phyloP scores from a whole-genome alignment of 2,888 invertebrate genomes.

The Spodoptera picta region DNA sequence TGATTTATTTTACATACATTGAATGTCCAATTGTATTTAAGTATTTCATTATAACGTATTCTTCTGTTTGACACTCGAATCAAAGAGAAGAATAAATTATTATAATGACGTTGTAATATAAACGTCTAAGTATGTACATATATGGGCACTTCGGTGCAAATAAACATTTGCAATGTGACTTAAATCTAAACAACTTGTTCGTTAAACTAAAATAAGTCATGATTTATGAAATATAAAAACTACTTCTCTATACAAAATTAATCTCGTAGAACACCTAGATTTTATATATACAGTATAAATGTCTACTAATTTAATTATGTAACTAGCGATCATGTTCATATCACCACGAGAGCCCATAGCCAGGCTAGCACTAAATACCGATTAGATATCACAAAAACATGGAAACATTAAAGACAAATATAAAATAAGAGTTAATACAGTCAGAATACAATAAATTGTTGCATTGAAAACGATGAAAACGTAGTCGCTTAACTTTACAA shows the following conservation, averaged over 20 bases:
- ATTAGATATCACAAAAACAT: constrained; percentile 64
- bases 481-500: constrained; percentile 28
- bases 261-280: constrained; percentile 59
- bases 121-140: constrained; percentile 62
- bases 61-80: constrained; percentile 35
- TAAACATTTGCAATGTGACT: constrained; percentile 66
- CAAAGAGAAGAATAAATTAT: constrained; percentile 49
- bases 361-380: constrained; percentile 55
- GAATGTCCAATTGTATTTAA: constrained; percentile 56
- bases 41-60: constrained; percentile 48
- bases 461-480: constrained; percentile 40
- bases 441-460: constrained; percentile 44
- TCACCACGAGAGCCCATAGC: constrained; percentile 34
- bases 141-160: constrained; percentile 79
- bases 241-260: constrained; percentile 59
- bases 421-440: constrained; percentile 32
- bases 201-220: constrained; percentile 61
- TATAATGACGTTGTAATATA: constrained; percentile 57
- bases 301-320: constrained; percentile 52
- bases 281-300: constrained; percentile 60
- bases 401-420: constrained; percentile 39
- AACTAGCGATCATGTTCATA: constrained; percentile 46
- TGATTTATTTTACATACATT: constrained; percentile 62
- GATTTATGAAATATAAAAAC: constrained; percentile 60
- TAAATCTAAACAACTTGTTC: constrained; percentile 58